These are phyloP conservation scores for Protaetia brevitarsis DNA, from an alignment of 1,140 invertebrate genomes.

Conservation along the genomic window DNA sequence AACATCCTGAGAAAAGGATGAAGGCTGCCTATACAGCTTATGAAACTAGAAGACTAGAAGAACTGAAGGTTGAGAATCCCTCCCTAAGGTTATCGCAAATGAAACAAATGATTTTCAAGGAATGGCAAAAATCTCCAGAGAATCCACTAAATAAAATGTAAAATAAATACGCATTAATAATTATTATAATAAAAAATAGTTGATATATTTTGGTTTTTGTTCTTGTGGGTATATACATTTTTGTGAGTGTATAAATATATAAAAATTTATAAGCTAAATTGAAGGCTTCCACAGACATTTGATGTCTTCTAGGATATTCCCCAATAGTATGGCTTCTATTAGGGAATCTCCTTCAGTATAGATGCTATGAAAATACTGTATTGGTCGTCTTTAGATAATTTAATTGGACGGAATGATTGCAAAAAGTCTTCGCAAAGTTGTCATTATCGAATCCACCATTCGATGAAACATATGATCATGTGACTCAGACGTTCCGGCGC, in stretches of 20 bases:
- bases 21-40: slow-evolving; percentile 91
- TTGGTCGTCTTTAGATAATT: background rate
- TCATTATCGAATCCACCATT: slow-evolving; percentile 55
- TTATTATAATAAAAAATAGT: background rate
- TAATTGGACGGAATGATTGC: slow-evolving; percentile 4
- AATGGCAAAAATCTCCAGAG: slow-evolving; percentile 96
- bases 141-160: slow-evolving; percentile 90
- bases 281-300: background rate
- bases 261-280: background rate
- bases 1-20: slow-evolving; percentile 91
- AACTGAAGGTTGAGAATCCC: slow-evolving; percentile 90
- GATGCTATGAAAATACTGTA: slow-evolving; percentile 19
- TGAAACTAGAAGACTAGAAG: slow-evolving; percentile 81
- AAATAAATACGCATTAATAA: background rate
- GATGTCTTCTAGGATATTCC: background rate
- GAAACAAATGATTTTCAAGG: slow-evolving; percentile 79
- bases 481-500: slow-evolving; percentile 64
- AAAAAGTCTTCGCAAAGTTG: background rate
- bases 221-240: background rate
- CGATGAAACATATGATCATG: slow-evolving; percentile 67
- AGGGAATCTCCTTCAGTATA: no score
- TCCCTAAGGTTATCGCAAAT: slow-evolving; percentile 80
- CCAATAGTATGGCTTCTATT: background rate
- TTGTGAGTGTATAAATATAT: slow-evolving; percentile 12
- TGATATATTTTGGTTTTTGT: background rate